Percentiles rank a stretch among this genome's conserved stretches.
Conservation (phyloP, 1,140 invertebrate species). For the Euschistus heros region DNA sequence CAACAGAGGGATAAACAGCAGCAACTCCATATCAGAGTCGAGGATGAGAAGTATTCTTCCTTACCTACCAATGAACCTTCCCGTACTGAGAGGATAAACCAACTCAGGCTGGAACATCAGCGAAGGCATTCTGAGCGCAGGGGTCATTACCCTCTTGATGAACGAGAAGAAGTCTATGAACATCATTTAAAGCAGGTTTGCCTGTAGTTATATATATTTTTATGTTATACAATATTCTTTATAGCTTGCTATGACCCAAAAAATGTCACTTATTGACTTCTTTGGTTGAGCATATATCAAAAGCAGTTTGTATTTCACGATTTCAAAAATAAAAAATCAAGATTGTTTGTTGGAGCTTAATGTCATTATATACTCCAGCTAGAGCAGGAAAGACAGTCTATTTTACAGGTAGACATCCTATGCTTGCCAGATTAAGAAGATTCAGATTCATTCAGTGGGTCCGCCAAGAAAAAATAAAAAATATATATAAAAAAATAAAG, state of each 20-base stretch:
- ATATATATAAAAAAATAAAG: too few species aligned
- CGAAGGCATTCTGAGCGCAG: slow-evolving; percentile 42
- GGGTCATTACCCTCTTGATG: slow-evolving; percentile 39
- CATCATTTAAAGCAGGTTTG: slow-evolving; percentile 36
- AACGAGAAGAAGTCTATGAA: slow-evolving; percentile 41
- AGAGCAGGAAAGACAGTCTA: too few species aligned
- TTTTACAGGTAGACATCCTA: too few species aligned
- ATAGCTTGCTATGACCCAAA: slow-evolving; percentile 11
- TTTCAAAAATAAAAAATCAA: too few species aligned
- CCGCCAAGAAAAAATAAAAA: too few species aligned
- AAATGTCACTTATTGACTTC: slow-evolving; percentile 1
- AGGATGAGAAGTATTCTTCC: slow-evolving; percentile 10
- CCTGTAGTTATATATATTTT: neutral
- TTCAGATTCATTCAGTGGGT: too few species aligned
- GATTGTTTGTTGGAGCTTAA: too few species aligned
- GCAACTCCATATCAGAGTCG: slow-evolving; percentile 29
- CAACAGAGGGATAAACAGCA: slow-evolving; percentile 34
- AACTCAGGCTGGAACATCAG: slow-evolving; percentile 43
- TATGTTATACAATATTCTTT: neutral
- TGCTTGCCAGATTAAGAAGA: too few species aligned
- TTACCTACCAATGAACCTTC: slow-evolving; percentile 21
- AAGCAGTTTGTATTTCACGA: too few species aligned
- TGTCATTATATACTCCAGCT: too few species aligned
- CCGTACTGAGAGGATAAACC: slow-evolving; percentile 43
- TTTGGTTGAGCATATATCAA: too few species aligned